Base-by-base conservation (phyloP, 2,888 invertebrate species). In the Pyrgus malvae region DNA sequence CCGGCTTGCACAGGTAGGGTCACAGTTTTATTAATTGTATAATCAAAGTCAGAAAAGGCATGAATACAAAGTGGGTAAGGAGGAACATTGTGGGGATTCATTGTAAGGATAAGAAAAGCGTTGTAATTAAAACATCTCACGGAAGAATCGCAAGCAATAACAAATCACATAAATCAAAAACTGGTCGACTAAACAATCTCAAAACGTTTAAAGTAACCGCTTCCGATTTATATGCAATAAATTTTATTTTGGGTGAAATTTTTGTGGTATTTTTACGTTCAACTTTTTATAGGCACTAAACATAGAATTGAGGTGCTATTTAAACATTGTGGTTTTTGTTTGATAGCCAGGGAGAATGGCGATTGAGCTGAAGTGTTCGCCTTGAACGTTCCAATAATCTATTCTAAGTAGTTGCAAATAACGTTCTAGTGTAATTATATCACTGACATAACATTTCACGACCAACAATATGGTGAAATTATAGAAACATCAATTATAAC, bases 351-450 rank as follows among this genome's bases (percentile, higher is more conserved):
- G 31, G 54, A 54, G 46, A 54, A 54, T 58, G 56, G 49, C 41
- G 56, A 60, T 51, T 48, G 46, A 27, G 27, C 33, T 50, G 53
- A 51, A 38, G 48, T 46, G 44, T 50, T 62, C 56, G 56, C 78
- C 78, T 80, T 73, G 64, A 56, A 65, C 60, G 49, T 50, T 55
- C 48, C 58, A 65, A 57, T 67, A 67, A 67, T 70, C 74, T 76
- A 75, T 74, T 76, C 70, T 75, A n/a, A n/a, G n/a, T n/a, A 61
- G 64, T 65, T 63, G 66, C 68, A 69, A 74, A 73, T 70, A 73
- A 66, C 65, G 63, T 68, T 69, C 64, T 59, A 70, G 60, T 69
- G 41, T 46, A 60, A 48, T 54, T 46, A 46, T 54, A 46, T 46
- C 46, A 54, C 11, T 12, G 23, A 31, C 40, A 25, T 54, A 46